These are phyloP conservation scores for Hiodon alosoides DNA, from an alignment of 2,113 vertebrate species.

Conservation along the genomic window DNA sequence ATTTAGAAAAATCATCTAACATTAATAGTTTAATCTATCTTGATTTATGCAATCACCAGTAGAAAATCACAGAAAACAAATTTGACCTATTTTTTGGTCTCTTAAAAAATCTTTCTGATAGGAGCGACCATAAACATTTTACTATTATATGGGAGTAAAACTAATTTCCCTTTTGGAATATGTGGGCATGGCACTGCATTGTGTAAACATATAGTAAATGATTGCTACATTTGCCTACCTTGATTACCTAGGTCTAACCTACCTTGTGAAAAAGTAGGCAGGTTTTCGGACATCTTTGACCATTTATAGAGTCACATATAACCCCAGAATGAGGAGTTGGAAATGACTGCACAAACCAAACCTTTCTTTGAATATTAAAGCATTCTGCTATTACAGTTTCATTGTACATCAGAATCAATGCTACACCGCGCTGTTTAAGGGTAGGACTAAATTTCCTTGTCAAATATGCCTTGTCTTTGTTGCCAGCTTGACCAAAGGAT, in stretches of 20 bases:
- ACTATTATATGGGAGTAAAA: slow-evolving; percentile 28
- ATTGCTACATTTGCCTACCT: slow-evolving; percentile 39
- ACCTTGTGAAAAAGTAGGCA: slow-evolving; percentile 31
- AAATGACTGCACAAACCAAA: not conserved
- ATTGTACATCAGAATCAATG: not conserved
- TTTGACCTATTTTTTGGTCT: no score
- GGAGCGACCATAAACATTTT: not conserved
- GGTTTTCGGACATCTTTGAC: slow-evolving; percentile 34
- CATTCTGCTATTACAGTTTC: not conserved
- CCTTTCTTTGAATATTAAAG: not conserved
- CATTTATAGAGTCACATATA: slow-evolving; percentile 38
- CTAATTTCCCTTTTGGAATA: slow-evolving; percentile 4
- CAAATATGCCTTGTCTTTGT: not conserved
- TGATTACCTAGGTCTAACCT: slow-evolving; percentile 27
- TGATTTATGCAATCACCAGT: no score
- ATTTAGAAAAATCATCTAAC: no score
- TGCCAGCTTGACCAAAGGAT: slow-evolving; percentile 9
- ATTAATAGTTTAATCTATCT: no score
- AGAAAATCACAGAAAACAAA: no score
- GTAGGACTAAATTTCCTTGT: no score
- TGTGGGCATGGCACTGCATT: slow-evolving; percentile 24
- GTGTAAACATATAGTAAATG: slow-evolving; percentile 50
- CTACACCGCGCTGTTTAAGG: not conserved
- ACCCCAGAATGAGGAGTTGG: slow-evolving; percentile 24
- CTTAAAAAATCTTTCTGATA: not conserved